phyloP scores from a whole-genome alignment of 2,888 invertebrate genomes.

The Cacoxenus indagator region DNA sequence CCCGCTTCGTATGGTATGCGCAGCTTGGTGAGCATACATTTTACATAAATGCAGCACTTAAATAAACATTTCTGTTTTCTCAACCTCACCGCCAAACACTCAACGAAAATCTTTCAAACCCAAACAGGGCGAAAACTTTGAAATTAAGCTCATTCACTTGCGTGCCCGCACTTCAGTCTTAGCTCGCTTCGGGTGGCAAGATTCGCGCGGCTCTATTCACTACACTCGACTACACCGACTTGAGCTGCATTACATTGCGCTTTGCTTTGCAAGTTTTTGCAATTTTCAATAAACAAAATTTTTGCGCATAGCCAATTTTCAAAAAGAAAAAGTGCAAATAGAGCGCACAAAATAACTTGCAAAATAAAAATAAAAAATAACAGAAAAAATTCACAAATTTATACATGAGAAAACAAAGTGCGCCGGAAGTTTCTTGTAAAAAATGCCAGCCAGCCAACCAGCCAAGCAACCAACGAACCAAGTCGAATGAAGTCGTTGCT shows the following conservation, averaged over 20 bases:
- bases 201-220: neutral
- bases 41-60: conserved; percentile 63
- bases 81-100: neutral
- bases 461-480: neutral
- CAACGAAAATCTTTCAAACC: neutral
- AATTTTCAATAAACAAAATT: conserved; percentile 57
- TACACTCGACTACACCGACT: neutral
- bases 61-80: conserved; percentile 55
- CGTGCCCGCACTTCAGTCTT: no score
- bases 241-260: neutral
- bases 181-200: neutral
- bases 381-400: neutral
- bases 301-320: neutral
- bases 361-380: neutral
- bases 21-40: conserved; percentile 64
- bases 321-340: neutral
- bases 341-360: neutral
- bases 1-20: neutral
- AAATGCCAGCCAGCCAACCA: neutral
- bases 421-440: no score
- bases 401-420: neutral
- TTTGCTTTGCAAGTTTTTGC: conserved; percentile 40
- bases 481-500: conserved; percentile 24
- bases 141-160: conserved; percentile 63
- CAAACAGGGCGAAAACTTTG: conserved; percentile 1